Percentiles rank a stretch among this genome's conserved stretches.
Conservation (phyloP, 2,113 vertebrate genomes). For the Hypocryptadius cinnamomeus region DNA sequence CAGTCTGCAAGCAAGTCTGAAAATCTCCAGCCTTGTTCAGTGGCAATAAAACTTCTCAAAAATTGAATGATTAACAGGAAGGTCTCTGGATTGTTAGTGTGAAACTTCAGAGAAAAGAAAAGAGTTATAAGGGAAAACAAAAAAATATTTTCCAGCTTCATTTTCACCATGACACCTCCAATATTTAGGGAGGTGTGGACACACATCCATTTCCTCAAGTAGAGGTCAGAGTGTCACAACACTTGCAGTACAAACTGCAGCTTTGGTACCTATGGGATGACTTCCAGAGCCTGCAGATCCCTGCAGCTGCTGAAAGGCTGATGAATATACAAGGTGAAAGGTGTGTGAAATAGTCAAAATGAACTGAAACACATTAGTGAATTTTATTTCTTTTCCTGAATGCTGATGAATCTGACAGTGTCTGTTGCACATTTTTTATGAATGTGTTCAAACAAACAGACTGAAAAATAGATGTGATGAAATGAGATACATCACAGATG, state of each 20-base stretch:
- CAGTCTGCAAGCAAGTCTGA: not conserved
- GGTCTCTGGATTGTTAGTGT: not conserved
- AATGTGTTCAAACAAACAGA: not conserved
- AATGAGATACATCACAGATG: not conserved
- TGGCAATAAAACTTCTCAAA: not conserved
- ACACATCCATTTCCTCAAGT: not conserved
- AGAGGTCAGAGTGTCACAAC: not conserved
- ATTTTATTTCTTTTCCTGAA: not conserved
- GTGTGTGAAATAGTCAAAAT: not conserved
- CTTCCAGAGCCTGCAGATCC: not conserved
- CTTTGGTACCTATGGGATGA: not conserved
- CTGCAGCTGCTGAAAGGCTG: not conserved
- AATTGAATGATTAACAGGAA: not conserved
- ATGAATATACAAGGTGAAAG: not conserved
- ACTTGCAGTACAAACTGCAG: not conserved
- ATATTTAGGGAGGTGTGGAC: not conserved
- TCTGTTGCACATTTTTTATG: not conserved
- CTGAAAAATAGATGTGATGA: not conserved
- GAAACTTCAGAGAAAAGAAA: not conserved
- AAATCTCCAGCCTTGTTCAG: not conserved
- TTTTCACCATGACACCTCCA: not conserved
- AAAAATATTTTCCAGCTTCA: not conserved
- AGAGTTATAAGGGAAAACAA: not conserved
- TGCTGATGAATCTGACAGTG: not conserved
- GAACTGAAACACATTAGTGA: not conserved